Conservation (phyloP, 2,888 invertebrate genomes). For the Agrilus cyanescens region DNA sequence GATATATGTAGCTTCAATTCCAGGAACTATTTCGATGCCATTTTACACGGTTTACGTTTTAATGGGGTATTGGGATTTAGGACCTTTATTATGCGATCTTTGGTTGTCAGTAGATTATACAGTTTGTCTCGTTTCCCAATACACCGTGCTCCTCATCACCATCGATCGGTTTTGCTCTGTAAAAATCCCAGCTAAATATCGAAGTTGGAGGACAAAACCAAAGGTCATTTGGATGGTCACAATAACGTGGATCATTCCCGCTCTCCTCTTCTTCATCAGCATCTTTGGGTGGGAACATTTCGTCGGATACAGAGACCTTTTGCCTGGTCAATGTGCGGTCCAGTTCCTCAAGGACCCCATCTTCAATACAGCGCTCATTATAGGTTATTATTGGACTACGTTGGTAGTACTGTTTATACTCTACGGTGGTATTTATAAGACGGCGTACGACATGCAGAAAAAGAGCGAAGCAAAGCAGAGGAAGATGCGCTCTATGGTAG, state of each 20-base stretch:
- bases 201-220: slow-evolving; percentile 92
- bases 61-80: slow-evolving; percentile 94
- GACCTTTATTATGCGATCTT: slow-evolving; percentile 89
- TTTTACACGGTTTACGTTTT: slow-evolving; percentile 97
- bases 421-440: slow-evolving; percentile 95
- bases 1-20: slow-evolving; percentile 14
- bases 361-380: slow-evolving; percentile 93
- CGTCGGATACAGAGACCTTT: slow-evolving; percentile 78
- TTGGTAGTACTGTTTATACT: slow-evolving; percentile 88
- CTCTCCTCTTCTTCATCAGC: slow-evolving; percentile 90
- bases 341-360: slow-evolving; percentile 96
- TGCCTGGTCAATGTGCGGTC: slow-evolving; percentile 84
- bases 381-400: slow-evolving; percentile 96
- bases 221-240: slow-evolving; percentile 92
- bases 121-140: slow-evolving; percentile 96
- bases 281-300: slow-evolving; percentile 99
- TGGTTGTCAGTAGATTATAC: slow-evolving; percentile 99
- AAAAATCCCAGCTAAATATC: slow-evolving; percentile 93
- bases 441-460: slow-evolving; percentile 94
- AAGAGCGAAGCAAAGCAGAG: slow-evolving; percentile 93
- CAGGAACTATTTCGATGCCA: slow-evolving; percentile 95
- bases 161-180: slow-evolving; percentile 98
- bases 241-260: slow-evolving; percentile 94
- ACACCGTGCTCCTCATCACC: slow-evolving; percentile 96
- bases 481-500: slow-evolving; percentile 92